Conservation (phyloP, 2,888 invertebrate genomes). For the Campoletis raptor region DNA sequence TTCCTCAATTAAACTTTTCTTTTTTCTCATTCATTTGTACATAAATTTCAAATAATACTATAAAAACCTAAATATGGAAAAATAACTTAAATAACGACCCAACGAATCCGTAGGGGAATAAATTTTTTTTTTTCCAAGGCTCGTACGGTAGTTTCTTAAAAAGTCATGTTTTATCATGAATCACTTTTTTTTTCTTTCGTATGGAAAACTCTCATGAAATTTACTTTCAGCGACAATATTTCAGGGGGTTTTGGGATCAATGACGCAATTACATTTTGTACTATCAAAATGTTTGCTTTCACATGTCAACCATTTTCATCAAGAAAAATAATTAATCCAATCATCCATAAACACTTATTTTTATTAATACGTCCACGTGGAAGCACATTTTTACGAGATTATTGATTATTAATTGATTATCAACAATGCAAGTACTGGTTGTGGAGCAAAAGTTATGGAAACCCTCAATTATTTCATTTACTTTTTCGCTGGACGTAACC, state of each 20-base stretch:
- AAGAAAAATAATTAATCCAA: neutral
- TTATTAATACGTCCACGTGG: neutral
- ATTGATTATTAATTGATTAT: neutral
- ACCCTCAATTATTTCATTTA: neutral
- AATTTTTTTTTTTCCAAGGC: neutral
- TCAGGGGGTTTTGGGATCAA: conserved; percentile 20
- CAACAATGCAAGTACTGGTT: neutral
- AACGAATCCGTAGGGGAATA: neutral
- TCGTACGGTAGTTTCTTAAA: conserved; percentile 5
- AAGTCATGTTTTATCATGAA: neutral
- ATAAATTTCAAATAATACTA: neutral
- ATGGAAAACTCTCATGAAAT: conserved; percentile 12
- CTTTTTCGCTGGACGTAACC: neutral
- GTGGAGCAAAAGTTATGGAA: neutral
- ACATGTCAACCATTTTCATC: neutral
- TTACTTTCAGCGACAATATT: conserved; percentile 22
- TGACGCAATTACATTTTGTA: conserved; percentile 3
- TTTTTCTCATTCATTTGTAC: neutral
- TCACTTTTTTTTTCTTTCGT: neutral
- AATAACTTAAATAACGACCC: neutral
- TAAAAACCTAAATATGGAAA: neutral
- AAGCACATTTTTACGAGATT: conserved; percentile 1
- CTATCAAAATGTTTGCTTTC: neutral
- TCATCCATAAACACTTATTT: neutral
- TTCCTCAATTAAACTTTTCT: neutral